These are phyloP conservation scores for Pharmacophagus antenor DNA, from an alignment of 2,888 invertebrate species.

Conservation along the genomic window DNA sequence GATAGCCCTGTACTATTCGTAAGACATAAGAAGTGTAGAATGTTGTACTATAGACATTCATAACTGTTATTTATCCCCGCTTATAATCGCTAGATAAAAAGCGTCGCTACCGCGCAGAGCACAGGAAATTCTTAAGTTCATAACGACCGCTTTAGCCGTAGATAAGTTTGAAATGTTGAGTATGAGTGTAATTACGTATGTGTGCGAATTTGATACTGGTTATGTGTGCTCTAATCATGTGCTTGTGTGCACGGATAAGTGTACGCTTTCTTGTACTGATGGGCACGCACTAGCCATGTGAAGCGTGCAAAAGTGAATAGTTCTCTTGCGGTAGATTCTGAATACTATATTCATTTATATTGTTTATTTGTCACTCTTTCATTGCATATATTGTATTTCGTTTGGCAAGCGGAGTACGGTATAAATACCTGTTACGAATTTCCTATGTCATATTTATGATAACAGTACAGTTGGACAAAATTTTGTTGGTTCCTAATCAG, in stretches of 20 bases:
- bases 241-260: neutral
- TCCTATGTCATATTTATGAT: too few species aligned
- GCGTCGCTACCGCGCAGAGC: slow-evolving; percentile 21
- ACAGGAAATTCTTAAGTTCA: slow-evolving; percentile 27
- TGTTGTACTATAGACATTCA: slow-evolving; percentile 12
- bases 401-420: too few species aligned
- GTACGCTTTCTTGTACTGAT: neutral
- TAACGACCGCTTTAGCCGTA: slow-evolving; percentile 21
- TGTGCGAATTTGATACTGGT: slow-evolving; percentile 23
- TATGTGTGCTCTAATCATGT: neutral
- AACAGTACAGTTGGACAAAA: too few species aligned
- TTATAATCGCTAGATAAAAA: slow-evolving; percentile 26
- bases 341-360: too few species aligned
- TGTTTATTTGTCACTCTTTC: too few species aligned
- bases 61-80: slow-evolving; percentile 22
- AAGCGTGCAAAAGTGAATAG: too few species aligned
- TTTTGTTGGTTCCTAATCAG: too few species aligned
- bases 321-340: too few species aligned
- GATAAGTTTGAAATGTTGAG: slow-evolving; percentile 25
- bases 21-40: slow-evolving; percentile 10
- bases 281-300: too few species aligned
- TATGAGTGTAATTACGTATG: slow-evolving; percentile 32
- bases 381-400: too few species aligned
- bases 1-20: neutral
- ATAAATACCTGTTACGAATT: too few species aligned